phyloP scores from a whole-genome alignment of 1,140 invertebrate species.

The Drosophila triauraria region DNA sequence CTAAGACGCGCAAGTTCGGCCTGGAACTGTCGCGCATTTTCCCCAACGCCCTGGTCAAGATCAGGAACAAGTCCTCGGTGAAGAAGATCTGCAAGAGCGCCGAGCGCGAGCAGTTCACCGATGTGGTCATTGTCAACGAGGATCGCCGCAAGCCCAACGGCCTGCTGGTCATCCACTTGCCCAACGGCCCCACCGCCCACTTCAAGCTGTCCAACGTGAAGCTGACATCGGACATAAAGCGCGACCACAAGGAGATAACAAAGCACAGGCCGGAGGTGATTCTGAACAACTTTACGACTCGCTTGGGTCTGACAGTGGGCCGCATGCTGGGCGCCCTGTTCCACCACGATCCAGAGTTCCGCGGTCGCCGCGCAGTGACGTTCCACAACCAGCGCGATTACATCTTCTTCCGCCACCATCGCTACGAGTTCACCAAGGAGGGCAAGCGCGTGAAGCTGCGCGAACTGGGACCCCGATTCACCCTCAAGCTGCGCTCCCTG shows the following conservation, averaged over 20 bases:
- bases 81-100: conserved; percentile 96
- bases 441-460: conserved; percentile 93
- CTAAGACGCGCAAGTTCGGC: conserved; percentile 96
- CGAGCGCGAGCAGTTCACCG: conserved; percentile 92
- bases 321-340: conserved; percentile 98
- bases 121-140: conserved; percentile 97
- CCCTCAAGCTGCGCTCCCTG: conserved; percentile 95
- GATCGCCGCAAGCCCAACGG: conserved; percentile 96
- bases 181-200: conserved; percentile 97
- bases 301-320: conserved; percentile 94
- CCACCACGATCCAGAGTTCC: conserved; percentile 98
- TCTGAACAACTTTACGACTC: conserved; percentile 97
- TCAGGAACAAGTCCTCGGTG: conserved; percentile 93
- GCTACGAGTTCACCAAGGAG: conserved; percentile 96
- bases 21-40: conserved; percentile 95
- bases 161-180: conserved; percentile 96
- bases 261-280: conserved; percentile 97
- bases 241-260: conserved; percentile 92
- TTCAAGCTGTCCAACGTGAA: conserved; percentile 93
- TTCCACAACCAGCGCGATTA: conserved; percentile 99
- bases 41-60: conserved; percentile 94
- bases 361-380: conserved; percentile 96
- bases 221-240: conserved; percentile 92
- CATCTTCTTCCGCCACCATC: conserved; percentile 99
- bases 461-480: conserved; percentile 98